These are phyloP conservation scores for Spheniscus mendiculus DNA, from an alignment of 2,113 vertebrate genomes.

Conservation along the genomic window DNA sequence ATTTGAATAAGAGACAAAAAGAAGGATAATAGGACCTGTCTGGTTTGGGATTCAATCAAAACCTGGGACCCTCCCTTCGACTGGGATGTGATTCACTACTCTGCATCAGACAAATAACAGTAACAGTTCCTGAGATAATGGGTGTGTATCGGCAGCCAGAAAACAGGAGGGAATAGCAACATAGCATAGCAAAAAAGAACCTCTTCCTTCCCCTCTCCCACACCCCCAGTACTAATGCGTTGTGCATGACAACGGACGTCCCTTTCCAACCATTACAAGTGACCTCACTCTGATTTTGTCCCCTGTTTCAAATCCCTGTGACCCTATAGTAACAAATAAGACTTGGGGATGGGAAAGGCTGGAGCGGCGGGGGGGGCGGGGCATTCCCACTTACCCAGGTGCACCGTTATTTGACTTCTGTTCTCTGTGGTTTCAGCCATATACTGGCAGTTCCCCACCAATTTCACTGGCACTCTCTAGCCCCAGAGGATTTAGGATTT, in stretches of 20 bases:
- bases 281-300: not conserved
- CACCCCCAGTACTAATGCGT: not conserved
- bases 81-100: not conserved
- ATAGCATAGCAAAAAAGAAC: not conserved
- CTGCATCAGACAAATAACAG: not conserved
- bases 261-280: not conserved
- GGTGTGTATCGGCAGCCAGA: slow-evolving; percentile 3
- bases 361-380: rapidly evolving
- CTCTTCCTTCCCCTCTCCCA: not conserved
- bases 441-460: not conserved
- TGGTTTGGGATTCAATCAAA: slow-evolving; percentile 33
- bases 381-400: not conserved
- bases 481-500: not conserved
- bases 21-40: slow-evolving; percentile 35
- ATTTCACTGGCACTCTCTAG: not conserved
- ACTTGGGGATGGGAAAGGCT: not conserved
- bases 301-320: not conserved
- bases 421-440: not conserved
- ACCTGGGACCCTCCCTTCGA: not conserved
- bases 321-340: not conserved
- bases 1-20: slow-evolving; percentile 44
- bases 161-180: slow-evolving; percentile 19
- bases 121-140: not conserved
- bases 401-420: not conserved
- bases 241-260: not conserved